These are phyloP conservation scores for Trypoxylon attenuatum DNA, from an alignment of 2,888 invertebrate species.

Conservation along the genomic window DNA sequence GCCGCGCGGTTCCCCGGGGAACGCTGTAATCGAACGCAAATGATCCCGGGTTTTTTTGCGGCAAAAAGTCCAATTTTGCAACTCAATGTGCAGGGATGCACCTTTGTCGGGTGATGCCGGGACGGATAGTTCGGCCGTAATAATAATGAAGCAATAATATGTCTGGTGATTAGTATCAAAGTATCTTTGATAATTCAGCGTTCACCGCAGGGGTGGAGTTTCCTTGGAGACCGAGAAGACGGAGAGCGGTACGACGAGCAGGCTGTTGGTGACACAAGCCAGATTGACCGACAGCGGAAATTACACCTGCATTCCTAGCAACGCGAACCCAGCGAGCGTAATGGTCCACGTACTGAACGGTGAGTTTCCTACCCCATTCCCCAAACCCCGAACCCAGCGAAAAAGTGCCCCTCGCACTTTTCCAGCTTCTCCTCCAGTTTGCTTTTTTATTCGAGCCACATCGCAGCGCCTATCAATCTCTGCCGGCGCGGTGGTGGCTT, in stretches of 20 bases:
- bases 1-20: neutral
- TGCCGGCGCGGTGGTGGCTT: constrained; percentile 19
- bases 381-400: too few relatives aligned
- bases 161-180: constrained; percentile 53
- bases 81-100: too few relatives aligned
- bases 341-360: constrained; percentile 74
- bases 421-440: neutral
- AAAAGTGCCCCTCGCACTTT: neutral
- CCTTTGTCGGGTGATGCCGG: too few relatives aligned
- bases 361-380: too few relatives aligned
- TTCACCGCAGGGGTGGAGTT: constrained; percentile 87
- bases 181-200: constrained; percentile 72
- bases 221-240: constrained; percentile 91
- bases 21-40: neutral
- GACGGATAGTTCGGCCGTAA: constrained; percentile 17
- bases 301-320: constrained; percentile 92
- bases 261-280: constrained; percentile 89
- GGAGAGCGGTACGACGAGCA: constrained; percentile 87
- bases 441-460: neutral
- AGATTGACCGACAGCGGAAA: constrained; percentile 90
- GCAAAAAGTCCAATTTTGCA: too few relatives aligned
- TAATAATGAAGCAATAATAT: constrained; percentile 36
- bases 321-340: constrained; percentile 73
- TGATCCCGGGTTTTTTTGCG: too few relatives aligned
- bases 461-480: neutral